A percentile compares a stretch with the other conserved stretches of the same genome.
Conservation (phyloP, 2,113 vertebrate genomes). For the Deroptyus accipitrinus region DNA sequence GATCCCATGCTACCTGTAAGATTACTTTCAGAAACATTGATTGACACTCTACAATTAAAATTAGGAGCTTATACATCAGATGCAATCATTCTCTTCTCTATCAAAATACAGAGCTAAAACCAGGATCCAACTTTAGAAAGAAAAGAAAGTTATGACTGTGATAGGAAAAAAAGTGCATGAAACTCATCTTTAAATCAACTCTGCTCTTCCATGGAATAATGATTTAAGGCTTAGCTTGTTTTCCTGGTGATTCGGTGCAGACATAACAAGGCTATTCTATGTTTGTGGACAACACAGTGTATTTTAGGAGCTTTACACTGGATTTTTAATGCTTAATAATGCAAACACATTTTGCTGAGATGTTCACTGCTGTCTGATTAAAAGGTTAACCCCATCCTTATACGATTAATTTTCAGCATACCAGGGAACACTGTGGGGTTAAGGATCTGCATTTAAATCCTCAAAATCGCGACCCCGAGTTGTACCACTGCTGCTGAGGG, state of each 20-base stretch:
- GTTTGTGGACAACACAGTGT: constrained; percentile 50
- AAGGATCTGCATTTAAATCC: constrained; percentile 6
- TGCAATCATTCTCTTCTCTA: constrained; percentile 76
- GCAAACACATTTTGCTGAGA: constrained; percentile 29
- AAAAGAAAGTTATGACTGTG: constrained; percentile 75
- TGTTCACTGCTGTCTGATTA: constrained; percentile 13
- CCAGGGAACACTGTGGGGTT: background rate
- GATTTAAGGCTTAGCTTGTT: constrained; percentile 68
- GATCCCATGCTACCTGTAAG: constrained; percentile 77
- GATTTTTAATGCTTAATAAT: constrained; percentile 49
- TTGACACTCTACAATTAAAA: constrained; percentile 68
- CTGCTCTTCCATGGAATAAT: constrained; percentile 75
- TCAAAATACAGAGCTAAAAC: constrained; percentile 76
- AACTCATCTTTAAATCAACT: constrained; percentile 73
- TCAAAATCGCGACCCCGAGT: background rate
- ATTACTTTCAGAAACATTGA: constrained; percentile 70
- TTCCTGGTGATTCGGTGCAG: constrained; percentile 74
- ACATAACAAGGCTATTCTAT: constrained; percentile 69
- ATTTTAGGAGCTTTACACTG: constrained; percentile 63
- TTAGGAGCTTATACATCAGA: constrained; percentile 63
- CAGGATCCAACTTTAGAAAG: constrained; percentile 75
- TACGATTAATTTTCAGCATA: background rate
- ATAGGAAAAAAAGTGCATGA: constrained; percentile 74
- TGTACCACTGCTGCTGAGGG: constrained; percentile 38
- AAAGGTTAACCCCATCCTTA: constrained; percentile 17